Conservation (phyloP, 1,140 invertebrate species). For the Mycetomoellerius zeteki region DNA sequence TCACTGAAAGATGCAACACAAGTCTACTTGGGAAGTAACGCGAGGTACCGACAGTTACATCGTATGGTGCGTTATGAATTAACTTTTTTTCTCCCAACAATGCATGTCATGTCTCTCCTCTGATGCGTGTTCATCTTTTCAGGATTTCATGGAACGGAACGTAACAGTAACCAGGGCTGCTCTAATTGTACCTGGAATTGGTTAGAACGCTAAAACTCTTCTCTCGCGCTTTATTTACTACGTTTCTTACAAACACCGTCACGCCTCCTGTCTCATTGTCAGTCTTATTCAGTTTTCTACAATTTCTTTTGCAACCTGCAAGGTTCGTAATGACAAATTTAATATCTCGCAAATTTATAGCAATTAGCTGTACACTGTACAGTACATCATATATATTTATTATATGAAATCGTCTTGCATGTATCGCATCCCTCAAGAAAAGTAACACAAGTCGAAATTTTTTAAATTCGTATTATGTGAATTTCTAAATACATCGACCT, state of each 20-base stretch:
- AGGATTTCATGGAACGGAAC: constrained; percentile 65
- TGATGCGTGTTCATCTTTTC: constrained; percentile 57
- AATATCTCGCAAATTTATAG: neutral
- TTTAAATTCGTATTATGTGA: too few species aligned
- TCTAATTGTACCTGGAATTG: constrained; percentile 76
- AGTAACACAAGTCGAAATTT: too few species aligned
- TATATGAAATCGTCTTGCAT: neutral
- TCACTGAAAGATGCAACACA: neutral
- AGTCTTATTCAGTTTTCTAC: constrained; percentile 4
- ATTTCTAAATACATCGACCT: too few species aligned
- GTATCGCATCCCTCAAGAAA: too few species aligned
- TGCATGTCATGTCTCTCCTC: constrained; percentile 2
- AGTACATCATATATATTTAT: neutral
- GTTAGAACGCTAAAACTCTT: constrained; percentile 71
- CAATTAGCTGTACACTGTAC: neutral
- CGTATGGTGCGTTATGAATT: constrained; percentile 5
- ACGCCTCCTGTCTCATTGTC: neutral
- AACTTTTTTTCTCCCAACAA: constrained; percentile 30
- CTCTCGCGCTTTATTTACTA: constrained; percentile 45
- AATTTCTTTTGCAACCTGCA: neutral
- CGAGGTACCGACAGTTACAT: constrained; percentile 8
- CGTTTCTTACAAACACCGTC: constrained; percentile 35
- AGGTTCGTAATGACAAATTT: neutral
- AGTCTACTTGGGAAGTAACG: neutral
- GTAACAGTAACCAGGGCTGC: constrained; percentile 65